phyloP scores from a whole-genome alignment of 1,140 invertebrate genomes.

The Paracyclopina nana region DNA sequence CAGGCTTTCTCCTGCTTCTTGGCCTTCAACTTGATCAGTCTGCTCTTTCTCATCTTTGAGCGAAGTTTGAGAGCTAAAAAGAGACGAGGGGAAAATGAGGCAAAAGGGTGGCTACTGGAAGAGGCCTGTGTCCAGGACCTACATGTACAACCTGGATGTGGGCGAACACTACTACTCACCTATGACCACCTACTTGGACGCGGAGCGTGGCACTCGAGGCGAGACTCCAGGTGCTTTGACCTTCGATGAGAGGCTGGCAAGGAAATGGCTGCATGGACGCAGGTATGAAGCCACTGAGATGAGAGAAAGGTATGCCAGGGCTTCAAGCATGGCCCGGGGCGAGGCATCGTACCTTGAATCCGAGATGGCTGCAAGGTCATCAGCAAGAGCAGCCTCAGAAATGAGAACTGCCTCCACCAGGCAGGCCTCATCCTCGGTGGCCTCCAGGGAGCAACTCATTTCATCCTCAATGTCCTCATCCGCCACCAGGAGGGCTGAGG shows the following conservation, averaged over 20 bases:
- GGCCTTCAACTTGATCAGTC: too few relatives aligned
- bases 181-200: constrained; percentile 1
- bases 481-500: too few relatives aligned
- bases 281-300: neutral
- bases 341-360: neutral
- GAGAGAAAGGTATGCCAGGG: neutral
- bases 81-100: too few relatives aligned
- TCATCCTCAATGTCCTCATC: too few relatives aligned
- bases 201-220: constrained; percentile 2
- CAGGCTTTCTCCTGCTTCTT: too few relatives aligned
- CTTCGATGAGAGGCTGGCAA: constrained; percentile 1
- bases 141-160: neutral
- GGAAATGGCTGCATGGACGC: neutral
- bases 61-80: too few relatives aligned
- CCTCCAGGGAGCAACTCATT: too few relatives aligned
- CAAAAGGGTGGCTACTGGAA: neutral
- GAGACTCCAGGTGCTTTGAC: constrained; percentile 2
- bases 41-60: too few relatives aligned
- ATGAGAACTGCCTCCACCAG: neutral
- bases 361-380: neutral
- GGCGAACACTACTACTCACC: constrained; percentile 1
- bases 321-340: neutral
- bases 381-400: neutral
- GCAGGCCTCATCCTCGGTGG: too few relatives aligned
- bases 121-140: neutral